These are phyloP conservation scores for Gnathonemus echidnorhynchus DNA, from an alignment of 2,113 vertebrate genomes.

Conservation along the genomic window DNA sequence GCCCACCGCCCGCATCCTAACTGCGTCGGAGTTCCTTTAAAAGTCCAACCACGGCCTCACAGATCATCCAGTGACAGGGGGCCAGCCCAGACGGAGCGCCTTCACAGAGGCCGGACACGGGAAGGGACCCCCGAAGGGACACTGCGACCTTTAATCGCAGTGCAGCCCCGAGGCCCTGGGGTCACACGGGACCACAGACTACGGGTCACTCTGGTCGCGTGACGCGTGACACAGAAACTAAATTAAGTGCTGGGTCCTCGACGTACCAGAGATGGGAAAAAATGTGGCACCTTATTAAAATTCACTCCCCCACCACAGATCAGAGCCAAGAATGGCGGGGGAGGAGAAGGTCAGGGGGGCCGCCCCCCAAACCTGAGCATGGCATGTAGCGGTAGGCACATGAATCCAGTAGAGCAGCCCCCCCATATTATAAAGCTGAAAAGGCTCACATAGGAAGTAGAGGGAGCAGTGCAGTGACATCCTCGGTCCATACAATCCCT, in stretches of 20 bases:
- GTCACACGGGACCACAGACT: neutral
- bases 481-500: neutral
- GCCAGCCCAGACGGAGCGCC: conserved; percentile 27
- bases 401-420: neutral
- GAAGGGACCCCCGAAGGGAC: neutral
- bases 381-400: neutral
- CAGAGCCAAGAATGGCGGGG: no score
- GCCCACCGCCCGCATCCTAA: conserved; percentile 13
- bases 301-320: no score
- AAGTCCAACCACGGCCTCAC: conserved; percentile 26
- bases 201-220: neutral
- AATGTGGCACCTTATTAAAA: no score
- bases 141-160: neutral
- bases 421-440: neutral
- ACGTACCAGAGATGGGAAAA: no score
- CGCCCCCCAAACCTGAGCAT: neutral
- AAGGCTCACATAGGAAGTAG: neutral
- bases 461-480: neutral
- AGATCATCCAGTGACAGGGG: conserved; percentile 43
- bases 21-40: conserved; percentile 28
- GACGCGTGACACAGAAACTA: neutral
- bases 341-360: neutral
- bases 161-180: neutral
- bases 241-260: neutral
- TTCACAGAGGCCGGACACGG: neutral